Evolutionary conservation across 2,113 vertebrate species (phyloP).

Genomic region (Tapirus terrestris): DNA sequence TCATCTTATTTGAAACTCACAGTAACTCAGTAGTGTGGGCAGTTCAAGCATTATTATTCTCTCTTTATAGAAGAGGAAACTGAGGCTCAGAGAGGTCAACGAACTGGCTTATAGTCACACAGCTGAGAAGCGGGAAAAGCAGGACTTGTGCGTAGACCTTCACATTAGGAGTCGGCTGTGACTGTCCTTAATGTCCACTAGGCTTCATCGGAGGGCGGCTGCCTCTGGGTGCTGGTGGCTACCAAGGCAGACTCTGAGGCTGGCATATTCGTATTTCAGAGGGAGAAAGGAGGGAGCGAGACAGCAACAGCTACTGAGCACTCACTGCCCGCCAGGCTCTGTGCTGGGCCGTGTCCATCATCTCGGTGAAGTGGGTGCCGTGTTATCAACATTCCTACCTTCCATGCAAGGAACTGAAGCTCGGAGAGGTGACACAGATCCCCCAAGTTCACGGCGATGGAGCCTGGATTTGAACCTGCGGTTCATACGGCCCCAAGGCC

Average conservation of each 20-base stretch:
- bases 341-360: background rate
- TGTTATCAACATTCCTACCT: background rate
- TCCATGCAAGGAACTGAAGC: background rate
- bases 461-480: background rate
- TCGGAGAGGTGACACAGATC: background rate
- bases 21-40: background rate
- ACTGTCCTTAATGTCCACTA: background rate
- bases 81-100: background rate
- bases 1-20: background rate
- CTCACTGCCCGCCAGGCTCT: background rate
- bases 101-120: background rate
- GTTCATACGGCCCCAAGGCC: background rate
- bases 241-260: background rate
- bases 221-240: background rate
- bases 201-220: background rate
- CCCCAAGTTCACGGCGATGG: background rate
- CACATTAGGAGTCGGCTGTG: no score
- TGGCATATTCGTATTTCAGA: background rate
- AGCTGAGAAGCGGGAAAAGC: background rate
- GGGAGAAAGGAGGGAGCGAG: background rate
- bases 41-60: background rate
- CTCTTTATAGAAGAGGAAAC: background rate
- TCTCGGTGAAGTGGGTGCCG: background rate
- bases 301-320: background rate
- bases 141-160: background rate